Evolutionary conservation across 2,113 vertebrate species (phyloP).

Genomic region (Caranx melampygus): DNA sequence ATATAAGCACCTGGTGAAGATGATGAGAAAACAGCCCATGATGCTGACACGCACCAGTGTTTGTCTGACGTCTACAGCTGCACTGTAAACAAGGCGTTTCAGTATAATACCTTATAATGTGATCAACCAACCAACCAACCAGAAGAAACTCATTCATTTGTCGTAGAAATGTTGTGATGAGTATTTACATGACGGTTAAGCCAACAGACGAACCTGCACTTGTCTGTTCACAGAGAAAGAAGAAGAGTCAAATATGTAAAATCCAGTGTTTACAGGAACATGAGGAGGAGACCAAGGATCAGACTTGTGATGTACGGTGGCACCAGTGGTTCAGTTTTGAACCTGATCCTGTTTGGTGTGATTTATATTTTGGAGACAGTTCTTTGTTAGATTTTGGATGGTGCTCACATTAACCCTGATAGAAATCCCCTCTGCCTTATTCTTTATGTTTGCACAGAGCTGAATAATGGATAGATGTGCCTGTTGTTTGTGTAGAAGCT

Average conservation of each 20-base stretch:
- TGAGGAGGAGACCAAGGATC: constrained; percentile 12
- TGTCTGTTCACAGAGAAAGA: background rate
- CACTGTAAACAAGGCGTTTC: constrained; percentile 17
- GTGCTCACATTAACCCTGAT: background rate
- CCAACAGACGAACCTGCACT: too few species aligned
- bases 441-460: background rate
- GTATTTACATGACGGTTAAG: background rate
- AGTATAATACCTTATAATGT: background rate
- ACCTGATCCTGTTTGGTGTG: background rate
- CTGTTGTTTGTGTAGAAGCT: constrained; percentile 20
- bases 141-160: background rate
- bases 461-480: constrained; percentile 56
- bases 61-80: background rate
- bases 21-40: constrained; percentile 41
- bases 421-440: background rate
- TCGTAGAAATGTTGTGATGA: background rate
- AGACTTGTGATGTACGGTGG: background rate
- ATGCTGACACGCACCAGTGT: background rate
- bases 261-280: constrained; percentile 2
- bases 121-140: background rate
- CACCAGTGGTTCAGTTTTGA: background rate
- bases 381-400: background rate
- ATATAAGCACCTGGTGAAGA: constrained; percentile 20
- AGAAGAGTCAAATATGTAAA: background rate
- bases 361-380: background rate